Conservation (phyloP, 2,888 invertebrate genomes). For the Acleris literana region DNA sequence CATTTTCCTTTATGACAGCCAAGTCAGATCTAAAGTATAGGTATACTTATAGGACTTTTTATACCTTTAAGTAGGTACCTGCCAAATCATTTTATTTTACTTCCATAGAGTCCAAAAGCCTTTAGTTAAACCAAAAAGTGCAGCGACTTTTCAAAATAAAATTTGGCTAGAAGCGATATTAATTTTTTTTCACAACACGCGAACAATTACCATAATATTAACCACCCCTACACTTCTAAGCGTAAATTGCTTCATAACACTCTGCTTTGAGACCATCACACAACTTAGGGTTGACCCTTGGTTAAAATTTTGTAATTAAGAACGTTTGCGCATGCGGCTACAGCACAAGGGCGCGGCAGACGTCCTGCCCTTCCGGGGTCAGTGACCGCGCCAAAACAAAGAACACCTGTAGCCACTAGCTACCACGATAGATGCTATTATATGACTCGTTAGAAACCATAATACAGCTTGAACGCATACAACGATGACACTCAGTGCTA, state of each 20-base stretch:
- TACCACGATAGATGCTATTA: conserved; percentile 20
- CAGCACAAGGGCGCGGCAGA: conserved; percentile 62
- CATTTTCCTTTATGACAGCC: too few relatives aligned
- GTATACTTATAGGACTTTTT: too few relatives aligned
- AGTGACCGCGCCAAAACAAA: conserved; percentile 75
- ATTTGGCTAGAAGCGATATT: too few relatives aligned
- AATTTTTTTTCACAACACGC: not conserved
- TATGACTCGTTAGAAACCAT: not conserved
- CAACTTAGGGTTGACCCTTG: conserved; percentile 6
- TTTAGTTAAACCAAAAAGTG: too few relatives aligned
- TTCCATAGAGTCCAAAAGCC: too few relatives aligned
- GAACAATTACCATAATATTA: not conserved
- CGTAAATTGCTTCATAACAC: not conserved
- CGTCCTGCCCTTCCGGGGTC: conserved; percentile 66
- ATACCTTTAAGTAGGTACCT: too few relatives aligned
- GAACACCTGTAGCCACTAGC: conserved; percentile 60
- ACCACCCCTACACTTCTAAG: not conserved
- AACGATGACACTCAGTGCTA: too few relatives aligned
- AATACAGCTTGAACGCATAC: not conserved
- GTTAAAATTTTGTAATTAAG: conserved; percentile 10
- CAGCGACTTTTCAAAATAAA: too few relatives aligned
- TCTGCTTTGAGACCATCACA: not conserved
- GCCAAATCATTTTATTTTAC: too few relatives aligned
- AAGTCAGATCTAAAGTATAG: too few relatives aligned
- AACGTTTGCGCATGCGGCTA: conserved; percentile 37